Base-by-base conservation (phyloP, 2,888 invertebrate species). In the Pollenia labialis region DNA sequence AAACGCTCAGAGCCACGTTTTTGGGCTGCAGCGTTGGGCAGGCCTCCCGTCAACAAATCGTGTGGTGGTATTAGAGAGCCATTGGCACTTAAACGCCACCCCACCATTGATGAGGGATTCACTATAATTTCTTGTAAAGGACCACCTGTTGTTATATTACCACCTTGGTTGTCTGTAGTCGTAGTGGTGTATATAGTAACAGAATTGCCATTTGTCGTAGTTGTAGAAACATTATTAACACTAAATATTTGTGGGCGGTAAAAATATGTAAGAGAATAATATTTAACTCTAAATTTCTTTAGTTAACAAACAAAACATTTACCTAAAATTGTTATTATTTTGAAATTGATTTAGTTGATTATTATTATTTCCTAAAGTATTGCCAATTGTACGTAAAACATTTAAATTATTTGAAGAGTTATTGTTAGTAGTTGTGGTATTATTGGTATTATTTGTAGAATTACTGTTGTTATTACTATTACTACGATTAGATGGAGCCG, bases 1-100 rank as follows among this genome's bases (percentile, higher is more conserved):
- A 96, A 94, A 85, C 96, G 94, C 89, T 95, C 96, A 81, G 96
- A 96, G 88, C 96, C 96, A 89, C 95, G 95, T 90, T 94, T 93
- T 90, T 92, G 93, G 89, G 91, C 92, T 80, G 92, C 92, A 46
- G 93, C 93, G 85, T 91, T 92, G 64, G 92, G 92, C 87, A 91
- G 90, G 77, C 92, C 90, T 89, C 92, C 92, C 84, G 93, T 92
- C 79, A 93, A 91, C 72, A 93, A 90, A 91, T 93, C 93, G 88
- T 93, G 93, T 44, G 93, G 93, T 62, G 93, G 93, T 90, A 93
- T 93, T 88, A 93, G 89, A 87, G 93, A 92, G 18, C 93, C 93
- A 82, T 92, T 93, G 81, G 93, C 93, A 85, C 93, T 93, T 71
- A 93, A 89, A 81, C 93, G 93, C 93, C 93, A 93, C 79, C 93